These are phyloP conservation scores for Peromyscus maniculatus DNA, from an alignment of 2,113 vertebrate genomes.

Conservation along the genomic window DNA sequence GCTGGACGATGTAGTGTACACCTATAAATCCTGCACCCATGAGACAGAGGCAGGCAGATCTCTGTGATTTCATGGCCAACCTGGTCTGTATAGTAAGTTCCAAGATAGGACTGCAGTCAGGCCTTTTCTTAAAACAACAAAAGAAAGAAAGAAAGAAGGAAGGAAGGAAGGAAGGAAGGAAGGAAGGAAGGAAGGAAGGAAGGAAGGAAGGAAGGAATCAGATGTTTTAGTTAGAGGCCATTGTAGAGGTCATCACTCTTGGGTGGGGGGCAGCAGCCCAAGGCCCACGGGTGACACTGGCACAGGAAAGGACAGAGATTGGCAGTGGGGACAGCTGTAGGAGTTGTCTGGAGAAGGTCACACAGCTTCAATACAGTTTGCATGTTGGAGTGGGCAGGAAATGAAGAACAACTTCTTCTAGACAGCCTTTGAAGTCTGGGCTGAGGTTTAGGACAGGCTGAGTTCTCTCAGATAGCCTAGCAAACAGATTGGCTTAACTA, in stretches of 20 bases:
- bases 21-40: neutral
- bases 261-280: neutral
- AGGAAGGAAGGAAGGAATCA: neutral
- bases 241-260: neutral
- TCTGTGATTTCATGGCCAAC: neutral
- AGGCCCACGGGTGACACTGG: neutral
- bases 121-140: neutral
- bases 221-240: neutral
- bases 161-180: too few relatives aligned
- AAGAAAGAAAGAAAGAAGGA: neutral
- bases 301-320: neutral
- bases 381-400: neutral
- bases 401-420: slow-evolving; percentile 28
- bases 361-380: neutral
- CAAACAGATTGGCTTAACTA: neutral
- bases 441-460: neutral
- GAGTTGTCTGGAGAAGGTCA: neutral
- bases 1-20: neutral
- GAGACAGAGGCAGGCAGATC: neutral
- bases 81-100: neutral
- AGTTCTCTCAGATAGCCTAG: slow-evolving; percentile 7
- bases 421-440: slow-evolving; percentile 48
- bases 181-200: too few relatives aligned
- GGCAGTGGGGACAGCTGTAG: neutral
- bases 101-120: neutral